Evolutionary conservation across 2,888 invertebrate genomes (phyloP), one percentile per base, ranked within the genome.

Genomic region (Pycnomerus fuliginosus): DNA sequence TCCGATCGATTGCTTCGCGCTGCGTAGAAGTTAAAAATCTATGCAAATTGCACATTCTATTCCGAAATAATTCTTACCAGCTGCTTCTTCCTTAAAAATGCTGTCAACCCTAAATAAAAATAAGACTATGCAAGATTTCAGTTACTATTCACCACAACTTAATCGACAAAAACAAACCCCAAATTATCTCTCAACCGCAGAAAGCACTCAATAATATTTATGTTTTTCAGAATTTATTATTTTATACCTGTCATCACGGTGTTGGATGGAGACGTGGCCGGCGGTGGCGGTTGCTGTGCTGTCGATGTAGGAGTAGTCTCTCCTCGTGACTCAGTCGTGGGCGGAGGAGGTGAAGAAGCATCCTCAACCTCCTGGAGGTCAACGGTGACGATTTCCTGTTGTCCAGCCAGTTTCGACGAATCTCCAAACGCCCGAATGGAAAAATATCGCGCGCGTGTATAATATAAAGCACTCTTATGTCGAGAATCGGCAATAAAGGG

Each of bases 291-390:
- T 42, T 53, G 58, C 48, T 55, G 61, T 50, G 61, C 48, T 48
- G 58, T 54, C 48, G 56, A 52, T 16, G 56, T 60, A 15, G 66
- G 57, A 16, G 63, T 57, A 13, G 62, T 57, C 44, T 61, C 61
- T 33, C 48, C 48, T 37, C 56, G 48, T 33, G 56, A 50, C 47
- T 64, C 62, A 48, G 57, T 55, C 41, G 67, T 60, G 33, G 66
- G 60, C 27, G 65, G 60, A n/a, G 61, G 50, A 43, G 60, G 61
- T 33, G 55, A 49, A 27, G 57, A 52, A 25, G 52, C 59, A 64
- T 70, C 67, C 59, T 71, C 71, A 61, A 68, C 70, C 64, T 70
- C 71, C 60, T 69, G 69, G 54, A 71, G 64, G 58, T 72, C 71
- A 29, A 70, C 68, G 55, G 69, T 66, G 56, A 68, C 64, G 47